Evolutionary conservation across 2,888 invertebrate genomes (phyloP).

Genomic region (Eupeodes luniger): DNA sequence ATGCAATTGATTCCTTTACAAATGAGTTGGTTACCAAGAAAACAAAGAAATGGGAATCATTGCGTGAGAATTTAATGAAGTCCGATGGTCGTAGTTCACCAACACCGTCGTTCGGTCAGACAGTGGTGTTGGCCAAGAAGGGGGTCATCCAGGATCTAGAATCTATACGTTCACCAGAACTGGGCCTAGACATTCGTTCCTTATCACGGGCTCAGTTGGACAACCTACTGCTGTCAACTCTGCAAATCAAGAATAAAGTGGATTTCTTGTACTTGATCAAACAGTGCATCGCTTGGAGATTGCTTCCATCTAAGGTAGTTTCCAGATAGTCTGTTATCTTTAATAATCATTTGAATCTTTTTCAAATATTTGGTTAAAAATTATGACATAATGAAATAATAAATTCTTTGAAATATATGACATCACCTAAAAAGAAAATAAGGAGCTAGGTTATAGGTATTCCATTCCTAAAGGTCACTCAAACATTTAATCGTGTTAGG

Average conservation of each 20-base stretch:
- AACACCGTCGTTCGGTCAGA: constrained; percentile 79
- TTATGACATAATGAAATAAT: constrained; percentile 1
- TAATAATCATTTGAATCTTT: too few species aligned
- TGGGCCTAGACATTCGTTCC: constrained; percentile 83
- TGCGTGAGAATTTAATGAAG: constrained; percentile 79
- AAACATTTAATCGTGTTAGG: too few species aligned
- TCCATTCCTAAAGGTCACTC: neutral
- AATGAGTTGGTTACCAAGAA: constrained; percentile 85
- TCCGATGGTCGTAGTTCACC: constrained; percentile 46
- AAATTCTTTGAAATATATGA: constrained; percentile 5
- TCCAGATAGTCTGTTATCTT: too few species aligned
- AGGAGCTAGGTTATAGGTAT: neutral
- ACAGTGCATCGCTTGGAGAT: constrained; percentile 85
- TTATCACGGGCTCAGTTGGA: constrained; percentile 85
- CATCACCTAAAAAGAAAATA: constrained; percentile 20
- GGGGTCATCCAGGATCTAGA: constrained; percentile 80
- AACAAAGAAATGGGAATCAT: constrained; percentile 84
- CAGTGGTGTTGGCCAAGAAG: constrained; percentile 80
- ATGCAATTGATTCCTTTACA: constrained; percentile 86
- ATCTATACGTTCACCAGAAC: constrained; percentile 80
- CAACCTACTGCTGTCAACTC: constrained; percentile 83
- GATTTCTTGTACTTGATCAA: constrained; percentile 84
- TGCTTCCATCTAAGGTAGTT: constrained; percentile 83
- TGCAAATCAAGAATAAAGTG: constrained; percentile 82
- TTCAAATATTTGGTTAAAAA: neutral